These are phyloP conservation scores for Trichopoda pennipes DNA, from an alignment of 2,888 invertebrate species.

Conservation along the genomic window DNA sequence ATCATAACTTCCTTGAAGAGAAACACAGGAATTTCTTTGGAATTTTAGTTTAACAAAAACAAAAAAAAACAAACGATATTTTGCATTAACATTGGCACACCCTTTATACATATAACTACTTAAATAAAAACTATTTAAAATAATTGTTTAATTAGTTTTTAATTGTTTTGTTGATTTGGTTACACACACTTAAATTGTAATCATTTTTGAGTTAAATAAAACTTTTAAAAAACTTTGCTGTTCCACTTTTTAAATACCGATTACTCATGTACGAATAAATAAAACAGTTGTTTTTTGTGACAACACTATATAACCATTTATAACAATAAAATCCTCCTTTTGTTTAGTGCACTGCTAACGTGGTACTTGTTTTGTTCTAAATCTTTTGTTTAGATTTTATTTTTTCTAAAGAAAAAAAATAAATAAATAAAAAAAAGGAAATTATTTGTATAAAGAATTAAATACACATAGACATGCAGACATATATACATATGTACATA, in stretches of 20 bases:
- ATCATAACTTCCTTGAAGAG: no score
- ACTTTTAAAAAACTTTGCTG: no score
- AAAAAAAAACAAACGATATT: no score
- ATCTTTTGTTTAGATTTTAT: conserved; percentile 51
- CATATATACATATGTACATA: neutral
- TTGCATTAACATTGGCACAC: no score
- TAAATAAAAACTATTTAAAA: no score
- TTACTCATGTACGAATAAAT: neutral
- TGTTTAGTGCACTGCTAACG: neutral
- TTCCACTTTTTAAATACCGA: neutral
- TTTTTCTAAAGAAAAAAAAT: conserved; percentile 26
- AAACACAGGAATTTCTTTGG: no score
- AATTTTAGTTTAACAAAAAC: no score
- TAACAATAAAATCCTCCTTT: conserved; percentile 27
- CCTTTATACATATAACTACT: no score
- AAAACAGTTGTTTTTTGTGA: neutral
- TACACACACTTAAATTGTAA: no score
- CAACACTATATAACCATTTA: neutral
- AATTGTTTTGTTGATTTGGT: no score
- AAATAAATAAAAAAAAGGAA: conserved; percentile 20
- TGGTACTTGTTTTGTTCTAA: conserved; percentile 16
- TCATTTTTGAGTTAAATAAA: no score
- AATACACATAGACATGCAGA: neutral
- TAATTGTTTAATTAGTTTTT: no score
- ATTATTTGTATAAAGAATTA: neutral